Conservation (phyloP, 2,797 vertebrate genomes). For the Scleropages formosus region DNA sequence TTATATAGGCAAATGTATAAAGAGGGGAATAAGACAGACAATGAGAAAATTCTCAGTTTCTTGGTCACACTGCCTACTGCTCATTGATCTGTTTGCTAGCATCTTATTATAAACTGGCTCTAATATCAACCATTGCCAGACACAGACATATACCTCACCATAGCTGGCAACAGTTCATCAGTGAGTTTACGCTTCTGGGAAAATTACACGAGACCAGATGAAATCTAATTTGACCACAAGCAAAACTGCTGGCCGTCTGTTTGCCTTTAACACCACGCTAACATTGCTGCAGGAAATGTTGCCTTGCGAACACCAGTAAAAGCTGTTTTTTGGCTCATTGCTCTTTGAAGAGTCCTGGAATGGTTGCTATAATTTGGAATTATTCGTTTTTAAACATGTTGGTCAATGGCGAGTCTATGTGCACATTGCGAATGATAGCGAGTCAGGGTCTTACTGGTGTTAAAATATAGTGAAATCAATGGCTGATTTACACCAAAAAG, state of each 20-base stretch:
- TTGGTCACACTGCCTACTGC: background rate
- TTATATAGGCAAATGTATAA: background rate
- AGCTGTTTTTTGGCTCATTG: background rate
- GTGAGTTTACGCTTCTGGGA: constrained; percentile 2
- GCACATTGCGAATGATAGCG: background rate
- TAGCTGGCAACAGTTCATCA: background rate
- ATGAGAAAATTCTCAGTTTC: background rate
- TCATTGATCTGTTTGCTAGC: constrained; percentile 18
- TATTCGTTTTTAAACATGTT: no score
- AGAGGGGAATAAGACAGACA: background rate
- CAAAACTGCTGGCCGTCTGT: background rate
- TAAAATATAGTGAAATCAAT: no score
- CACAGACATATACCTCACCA: background rate
- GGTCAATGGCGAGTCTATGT: no score
- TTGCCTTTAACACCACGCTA: background rate
- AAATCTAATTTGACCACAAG: constrained; percentile 14
- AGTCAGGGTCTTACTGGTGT: background rate
- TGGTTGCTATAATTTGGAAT: no score
- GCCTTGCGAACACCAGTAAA: background rate
- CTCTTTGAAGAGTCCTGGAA: no score
- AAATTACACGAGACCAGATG: constrained; percentile 17
- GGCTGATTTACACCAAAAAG: no score
- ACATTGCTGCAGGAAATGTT: background rate
- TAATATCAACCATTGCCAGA: constrained; percentile 20
- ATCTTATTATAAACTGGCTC: background rate